These are phyloP conservation scores for Malacoraja senta DNA, from an alignment of 2,797 vertebrate genomes.

Conservation along the genomic window DNA sequence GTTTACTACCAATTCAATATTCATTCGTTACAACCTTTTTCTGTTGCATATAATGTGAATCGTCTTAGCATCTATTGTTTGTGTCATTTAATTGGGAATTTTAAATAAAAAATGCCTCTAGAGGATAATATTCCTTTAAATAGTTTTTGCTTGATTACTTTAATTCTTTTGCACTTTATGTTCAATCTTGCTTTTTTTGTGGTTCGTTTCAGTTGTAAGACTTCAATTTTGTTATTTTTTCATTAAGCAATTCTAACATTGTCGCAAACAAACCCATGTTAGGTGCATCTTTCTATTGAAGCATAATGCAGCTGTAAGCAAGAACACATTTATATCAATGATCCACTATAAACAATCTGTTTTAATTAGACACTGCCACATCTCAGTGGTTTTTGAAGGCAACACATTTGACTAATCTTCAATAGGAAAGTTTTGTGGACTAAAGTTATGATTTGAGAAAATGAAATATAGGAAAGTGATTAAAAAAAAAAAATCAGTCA, in stretches of 20 bases:
- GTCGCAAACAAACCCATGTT: not conserved
- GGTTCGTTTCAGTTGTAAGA: not conserved
- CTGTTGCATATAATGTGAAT: not conserved
- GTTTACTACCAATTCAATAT: not conserved
- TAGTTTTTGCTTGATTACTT: not conserved
- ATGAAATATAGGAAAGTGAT: not conserved
- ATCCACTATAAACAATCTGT: conserved; percentile 45
- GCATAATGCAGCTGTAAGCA: not conserved
- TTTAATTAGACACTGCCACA: conserved; percentile 71
- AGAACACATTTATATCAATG: not conserved
- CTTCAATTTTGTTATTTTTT: not conserved
- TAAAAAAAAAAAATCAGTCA: too few relatives aligned
- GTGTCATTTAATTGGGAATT: not conserved
- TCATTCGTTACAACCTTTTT: not conserved
- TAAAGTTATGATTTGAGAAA: not conserved
- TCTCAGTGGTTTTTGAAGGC: conserved; percentile 71
- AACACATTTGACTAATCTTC: conserved; percentile 71
- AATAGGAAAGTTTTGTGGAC: conserved; percentile 61
- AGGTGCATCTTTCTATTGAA: not conserved
- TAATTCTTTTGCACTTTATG: not conserved
- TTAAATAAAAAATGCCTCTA: not conserved
- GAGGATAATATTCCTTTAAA: not conserved
- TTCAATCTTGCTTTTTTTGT: too few relatives aligned
- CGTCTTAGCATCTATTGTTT: not conserved
- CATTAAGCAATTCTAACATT: not conserved